Base-by-base conservation (phyloP, 2,888 invertebrate genomes). In the Itoplectis maculator region DNA sequence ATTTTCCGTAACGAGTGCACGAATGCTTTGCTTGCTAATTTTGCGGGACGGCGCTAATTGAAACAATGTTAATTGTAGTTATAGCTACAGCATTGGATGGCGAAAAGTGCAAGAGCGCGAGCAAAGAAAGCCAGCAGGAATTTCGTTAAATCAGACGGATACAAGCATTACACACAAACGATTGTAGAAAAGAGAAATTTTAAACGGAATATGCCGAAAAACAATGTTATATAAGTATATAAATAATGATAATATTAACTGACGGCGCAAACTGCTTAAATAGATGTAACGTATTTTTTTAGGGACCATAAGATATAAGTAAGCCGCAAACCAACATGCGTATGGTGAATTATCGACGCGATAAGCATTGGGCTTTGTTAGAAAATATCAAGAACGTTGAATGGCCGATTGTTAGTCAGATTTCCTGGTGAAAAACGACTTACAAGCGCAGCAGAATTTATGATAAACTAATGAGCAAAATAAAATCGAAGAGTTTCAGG, bases 231-330 rank as follows among this genome's bases (percentile, higher is more conserved):
- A 85, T 88, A 85, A 76, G 85, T 85, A 86, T 69, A 82, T 87
- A 84, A 3, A 29, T 29, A 3, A 29, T 78, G 37, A 83, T 81
- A 81, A 84, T 76, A 81, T 70, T 82, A 69, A 78, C 56, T 59
- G 51, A 84, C 82, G 76, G 85, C 83, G 82, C 85, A 90, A 90
- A 86, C 85, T 87, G 91, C 91, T 91, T 91, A 91, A 91, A 90
- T 91, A 90, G 90, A 90, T 88, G 87, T 91, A 91, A 88, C 87
- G 90, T 91, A 91, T 91, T 91, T 91, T 91, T 91, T 89, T 91
- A 91, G 91, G 91, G 90, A 91, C 90, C 91, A 91, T 91, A 89
- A 88, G 78, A 82, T 87, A 84, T 88, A 89, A 90, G 90, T 88
- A 89, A 90, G 90, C 87, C 84, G 86, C 69, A 69, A 88, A 81